phyloP scores from a whole-genome alignment of 2,888 invertebrate species.

The Philereme vetulata region DNA sequence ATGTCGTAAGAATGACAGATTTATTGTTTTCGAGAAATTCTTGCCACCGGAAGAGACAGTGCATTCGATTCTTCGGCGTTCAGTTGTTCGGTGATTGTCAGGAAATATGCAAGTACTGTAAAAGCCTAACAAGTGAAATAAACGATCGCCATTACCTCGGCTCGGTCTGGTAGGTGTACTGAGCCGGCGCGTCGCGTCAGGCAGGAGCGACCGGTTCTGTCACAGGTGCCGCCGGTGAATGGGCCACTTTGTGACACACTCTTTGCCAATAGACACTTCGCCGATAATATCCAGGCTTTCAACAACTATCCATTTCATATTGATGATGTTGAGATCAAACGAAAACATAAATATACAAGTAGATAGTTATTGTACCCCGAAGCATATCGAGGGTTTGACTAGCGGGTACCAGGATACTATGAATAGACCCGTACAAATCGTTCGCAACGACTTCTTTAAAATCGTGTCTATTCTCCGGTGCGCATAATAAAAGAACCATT shows the following conservation, averaged over 20 bases:
- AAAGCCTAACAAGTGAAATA: constrained; percentile 47
- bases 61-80: neutral
- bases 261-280: constrained; percentile 51
- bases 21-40: constrained; percentile 26
- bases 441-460: constrained; percentile 51
- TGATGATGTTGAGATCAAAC: neutral
- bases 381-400: neutral
- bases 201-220: constrained; percentile 67
- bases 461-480: constrained; percentile 50
- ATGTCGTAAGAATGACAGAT: constrained; percentile 20
- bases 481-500: constrained; percentile 63
- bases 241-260: constrained; percentile 56
- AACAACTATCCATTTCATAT: constrained; percentile 26
- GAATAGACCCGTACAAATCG: constrained; percentile 42
- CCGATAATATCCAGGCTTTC: constrained; percentile 52
- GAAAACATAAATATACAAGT: constrained; percentile 17
- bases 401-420: constrained; percentile 27
- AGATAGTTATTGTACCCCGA: constrained; percentile 2
- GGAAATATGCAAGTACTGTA: constrained; percentile 18
- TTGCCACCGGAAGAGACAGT: constrained; percentile 16
- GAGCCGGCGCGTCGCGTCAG: constrained; percentile 46
- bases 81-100: neutral
- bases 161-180: constrained; percentile 51
- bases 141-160: constrained; percentile 50
- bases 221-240: constrained; percentile 72